Evolutionary conservation across 2,797 vertebrate genomes (phyloP).

Genomic region (Chrosomus eos): DNA sequence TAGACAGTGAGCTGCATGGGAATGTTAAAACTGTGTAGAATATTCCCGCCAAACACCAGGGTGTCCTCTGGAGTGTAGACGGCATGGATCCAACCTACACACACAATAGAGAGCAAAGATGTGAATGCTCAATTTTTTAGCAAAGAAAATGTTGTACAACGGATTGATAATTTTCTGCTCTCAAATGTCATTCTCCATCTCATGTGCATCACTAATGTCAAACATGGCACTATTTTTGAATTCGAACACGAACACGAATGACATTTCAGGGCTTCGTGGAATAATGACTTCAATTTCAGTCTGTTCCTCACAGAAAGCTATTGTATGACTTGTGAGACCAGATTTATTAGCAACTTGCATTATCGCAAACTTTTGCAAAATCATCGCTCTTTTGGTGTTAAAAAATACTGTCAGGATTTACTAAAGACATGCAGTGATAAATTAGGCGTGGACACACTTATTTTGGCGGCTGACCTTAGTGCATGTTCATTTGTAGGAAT

Average conservation of each 20-base stretch:
- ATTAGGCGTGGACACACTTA: neutral
- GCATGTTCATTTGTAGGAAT: neutral
- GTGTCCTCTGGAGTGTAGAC: slow-evolving; percentile 97
- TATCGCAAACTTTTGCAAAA: neutral
- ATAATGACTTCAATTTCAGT: neutral
- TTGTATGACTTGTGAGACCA: neutral
- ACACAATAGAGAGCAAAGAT: neutral
- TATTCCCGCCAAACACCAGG: slow-evolving; percentile 97
- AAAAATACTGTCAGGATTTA: neutral
- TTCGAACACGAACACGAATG: neutral
- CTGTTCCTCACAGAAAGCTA: neutral
- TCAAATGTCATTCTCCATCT: neutral
- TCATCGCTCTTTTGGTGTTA: neutral
- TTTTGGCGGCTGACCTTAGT: neutral
- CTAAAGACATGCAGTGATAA: neutral
- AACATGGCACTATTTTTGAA: neutral
- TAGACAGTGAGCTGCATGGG: slow-evolving; percentile 98
- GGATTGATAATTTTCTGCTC: neutral
- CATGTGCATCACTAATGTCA: neutral
- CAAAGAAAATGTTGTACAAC: neutral
- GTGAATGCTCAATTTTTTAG: neutral
- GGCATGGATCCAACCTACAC: slow-evolving; percentile 94
- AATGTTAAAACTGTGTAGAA: slow-evolving; percentile 99
- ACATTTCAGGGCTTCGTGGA: neutral
- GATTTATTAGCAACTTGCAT: neutral